These are phyloP conservation scores for Eupsilia transversa DNA, from an alignment of 2,888 invertebrate genomes.

Conservation along the genomic window DNA sequence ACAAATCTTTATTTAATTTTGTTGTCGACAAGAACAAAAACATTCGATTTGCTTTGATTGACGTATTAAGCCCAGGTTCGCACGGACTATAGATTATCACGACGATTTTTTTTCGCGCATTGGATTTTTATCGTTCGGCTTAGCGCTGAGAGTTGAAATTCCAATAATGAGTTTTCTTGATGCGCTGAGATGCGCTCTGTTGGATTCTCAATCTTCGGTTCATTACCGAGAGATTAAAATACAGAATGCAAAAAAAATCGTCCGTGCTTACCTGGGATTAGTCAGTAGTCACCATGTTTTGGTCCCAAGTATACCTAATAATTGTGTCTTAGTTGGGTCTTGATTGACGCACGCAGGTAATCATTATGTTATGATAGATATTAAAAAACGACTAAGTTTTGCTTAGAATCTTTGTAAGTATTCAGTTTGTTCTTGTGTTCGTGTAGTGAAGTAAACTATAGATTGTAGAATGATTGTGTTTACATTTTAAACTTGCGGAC, in stretches of 20 bases:
- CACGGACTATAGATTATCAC: too few relatives aligned
- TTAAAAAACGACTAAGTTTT: conserved; percentile 26
- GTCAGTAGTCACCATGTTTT: conserved; percentile 19
- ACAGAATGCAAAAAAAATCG: too few relatives aligned
- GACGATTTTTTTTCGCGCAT: too few relatives aligned
- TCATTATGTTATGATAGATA: conserved; percentile 30
- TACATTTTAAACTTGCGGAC: background rate
- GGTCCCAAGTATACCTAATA: conserved; percentile 13
- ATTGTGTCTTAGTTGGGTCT: conserved; percentile 11
- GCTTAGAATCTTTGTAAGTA: conserved; percentile 26
- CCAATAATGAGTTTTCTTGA: too few relatives aligned
- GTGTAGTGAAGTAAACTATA: background rate
- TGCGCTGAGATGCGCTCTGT: too few relatives aligned
- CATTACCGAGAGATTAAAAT: too few relatives aligned
- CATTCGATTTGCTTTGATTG: conserved; percentile 6
- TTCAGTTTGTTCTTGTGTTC: background rate
- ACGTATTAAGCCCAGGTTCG: conserved; percentile 11
- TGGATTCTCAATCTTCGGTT: too few relatives aligned
- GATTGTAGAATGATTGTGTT: background rate
- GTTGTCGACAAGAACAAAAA: conserved; percentile 18
- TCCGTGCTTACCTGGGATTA: too few relatives aligned
- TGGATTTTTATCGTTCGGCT: too few relatives aligned
- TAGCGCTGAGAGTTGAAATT: too few relatives aligned
- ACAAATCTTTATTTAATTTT: conserved; percentile 22
- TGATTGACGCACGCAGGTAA: conserved; percentile 40